phyloP scores from a whole-genome alignment of 2,797 vertebrate species.

The Oreonectes daqikongensis region DNA sequence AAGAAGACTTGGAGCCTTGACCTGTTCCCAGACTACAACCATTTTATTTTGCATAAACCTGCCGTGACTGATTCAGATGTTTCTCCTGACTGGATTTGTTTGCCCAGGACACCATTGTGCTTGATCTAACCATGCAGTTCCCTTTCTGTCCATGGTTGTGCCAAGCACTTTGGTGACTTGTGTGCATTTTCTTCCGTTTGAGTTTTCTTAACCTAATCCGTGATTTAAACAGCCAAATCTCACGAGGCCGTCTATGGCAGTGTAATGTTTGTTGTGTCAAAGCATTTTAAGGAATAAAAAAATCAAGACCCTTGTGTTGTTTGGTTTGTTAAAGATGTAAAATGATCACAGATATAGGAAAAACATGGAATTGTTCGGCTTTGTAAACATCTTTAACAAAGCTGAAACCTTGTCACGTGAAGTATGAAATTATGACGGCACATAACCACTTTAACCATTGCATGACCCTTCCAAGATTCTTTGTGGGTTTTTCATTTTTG shows the following conservation, averaged over 20 bases:
- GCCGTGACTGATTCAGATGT: slow-evolving; percentile 33
- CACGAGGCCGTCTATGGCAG: neutral
- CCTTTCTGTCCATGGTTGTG: slow-evolving; percentile 82
- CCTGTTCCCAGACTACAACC: neutral
- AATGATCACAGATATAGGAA: neutral
- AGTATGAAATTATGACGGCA: neutral
- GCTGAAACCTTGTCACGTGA: neutral
- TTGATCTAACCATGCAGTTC: slow-evolving; percentile 89
- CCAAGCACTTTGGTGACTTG: slow-evolving; percentile 85
- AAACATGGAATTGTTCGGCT: neutral
- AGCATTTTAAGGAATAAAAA: slow-evolving; percentile 17
- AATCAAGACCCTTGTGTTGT: slow-evolving; percentile 17
- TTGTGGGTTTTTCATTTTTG: neutral
- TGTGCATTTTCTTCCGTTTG: slow-evolving; percentile 61
- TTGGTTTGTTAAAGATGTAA: slow-evolving; percentile 8
- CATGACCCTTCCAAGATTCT: neutral
- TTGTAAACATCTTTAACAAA: neutral
- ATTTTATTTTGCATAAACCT: slow-evolving; percentile 20
- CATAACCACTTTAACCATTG: neutral
- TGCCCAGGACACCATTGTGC: slow-evolving; percentile 83
- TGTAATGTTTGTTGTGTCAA: neutral
- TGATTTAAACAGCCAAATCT: neutral
- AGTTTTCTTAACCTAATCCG: neutral
- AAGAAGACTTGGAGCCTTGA: slow-evolving; percentile 9
- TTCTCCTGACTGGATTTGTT: slow-evolving; percentile 31